phyloP scores from a whole-genome alignment of 2,888 invertebrate species.

The Psylliodes chrysocephalus region DNA sequence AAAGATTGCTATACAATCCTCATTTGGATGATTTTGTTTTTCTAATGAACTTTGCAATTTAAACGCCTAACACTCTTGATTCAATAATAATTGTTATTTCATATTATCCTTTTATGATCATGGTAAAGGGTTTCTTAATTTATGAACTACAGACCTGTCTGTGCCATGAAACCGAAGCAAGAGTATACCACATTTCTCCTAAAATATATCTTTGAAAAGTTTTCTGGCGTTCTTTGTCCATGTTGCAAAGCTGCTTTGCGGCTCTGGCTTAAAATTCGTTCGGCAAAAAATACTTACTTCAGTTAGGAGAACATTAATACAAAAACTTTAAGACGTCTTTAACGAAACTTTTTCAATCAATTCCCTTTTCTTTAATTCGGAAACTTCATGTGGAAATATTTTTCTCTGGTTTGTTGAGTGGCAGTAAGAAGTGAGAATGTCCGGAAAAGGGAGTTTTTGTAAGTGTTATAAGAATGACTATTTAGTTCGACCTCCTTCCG shows the following conservation, averaged over 20 bases:
- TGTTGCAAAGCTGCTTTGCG: slow-evolving; percentile 20
- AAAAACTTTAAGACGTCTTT: slow-evolving; percentile 21
- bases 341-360: slow-evolving; percentile 19
- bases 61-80: no score
- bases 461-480: no score
- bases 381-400: slow-evolving; percentile 8
- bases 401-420: slow-evolving; percentile 6
- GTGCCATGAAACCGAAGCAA: no score
- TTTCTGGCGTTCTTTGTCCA: slow-evolving; percentile 15
- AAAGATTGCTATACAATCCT: no score
- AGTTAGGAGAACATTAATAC: slow-evolving; percentile 25
- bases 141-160: neutral
- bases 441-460: no score
- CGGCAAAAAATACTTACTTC: slow-evolving; percentile 19
- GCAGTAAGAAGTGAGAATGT: no score
- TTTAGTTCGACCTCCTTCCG: no score
- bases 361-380: slow-evolving; percentile 11
- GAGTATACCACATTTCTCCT: neutral
- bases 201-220: slow-evolving; percentile 19
- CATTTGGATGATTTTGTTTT: no score
- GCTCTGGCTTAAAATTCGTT: slow-evolving; percentile 5
- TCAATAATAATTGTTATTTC: no score
- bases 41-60: no score
- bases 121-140: neutral
- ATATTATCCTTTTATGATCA: no score